Base-by-base conservation (phyloP, 2,888 invertebrate genomes). In the Shargacucullia verbasci region DNA sequence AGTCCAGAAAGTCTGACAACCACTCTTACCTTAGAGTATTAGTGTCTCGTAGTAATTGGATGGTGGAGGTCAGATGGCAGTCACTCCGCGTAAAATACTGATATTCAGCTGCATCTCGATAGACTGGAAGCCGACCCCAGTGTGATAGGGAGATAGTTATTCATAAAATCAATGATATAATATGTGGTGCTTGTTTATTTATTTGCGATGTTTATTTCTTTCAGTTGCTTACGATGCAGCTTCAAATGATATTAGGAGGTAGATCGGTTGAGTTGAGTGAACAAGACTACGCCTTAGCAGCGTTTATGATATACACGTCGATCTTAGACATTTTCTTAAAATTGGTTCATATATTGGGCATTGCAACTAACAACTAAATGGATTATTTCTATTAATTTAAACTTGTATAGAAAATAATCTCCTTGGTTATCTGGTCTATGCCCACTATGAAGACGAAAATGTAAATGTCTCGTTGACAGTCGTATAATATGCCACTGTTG, bases 231-330 rank as follows among this genome's bases (percentile, higher is more conserved):
- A 46, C 73, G 13, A 79, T 80, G 48, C 63, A 83, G 49, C 59
- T 83, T 0, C 81, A 81, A 56, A 74, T 73, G 70, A 63, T 83
- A 14, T 15, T 82, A n/a, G 78, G 77, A 0, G 79, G 79, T 4
- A 61, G 37, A 56, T 31, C 62, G 4, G 31, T 82, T 4, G 70
- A 79, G 41, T 12, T 83, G 7, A 56, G 52, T 0, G 67, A 74
- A 15, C 10, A 57, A 7, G 82, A 83, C 13, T 82, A 79, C 29
- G 63, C 68, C 0, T 7, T 75, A 9, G 82, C 67, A 2, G 79
- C 82, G 0, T 79, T 59, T n/a, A 47, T 79, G 61, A 2, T 83
- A 2, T 83, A 81, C 47, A 65, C 63, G 0, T 76, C 76, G 0
- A 62, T 80, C 0, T 1, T 80, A 1, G 57, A 70, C 11, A 43